Conservation (phyloP, 1,140 invertebrate species). For the Helicoverpa armigera region DNA sequence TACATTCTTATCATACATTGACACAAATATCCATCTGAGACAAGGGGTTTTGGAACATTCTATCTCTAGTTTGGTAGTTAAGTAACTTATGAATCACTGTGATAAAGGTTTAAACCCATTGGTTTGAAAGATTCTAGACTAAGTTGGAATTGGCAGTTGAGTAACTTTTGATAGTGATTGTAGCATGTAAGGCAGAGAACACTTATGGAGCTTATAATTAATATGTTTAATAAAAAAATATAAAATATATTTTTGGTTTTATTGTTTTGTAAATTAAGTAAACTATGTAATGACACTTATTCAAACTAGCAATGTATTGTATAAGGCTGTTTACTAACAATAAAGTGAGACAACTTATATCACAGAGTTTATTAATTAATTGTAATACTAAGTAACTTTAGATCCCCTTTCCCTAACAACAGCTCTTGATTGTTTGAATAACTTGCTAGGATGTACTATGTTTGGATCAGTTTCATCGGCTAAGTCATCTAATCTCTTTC, state of each 20-base stretch:
- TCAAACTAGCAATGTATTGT: conserved; percentile 5
- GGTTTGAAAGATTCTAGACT: conserved; percentile 40
- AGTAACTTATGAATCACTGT: conserved; percentile 51
- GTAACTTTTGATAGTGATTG: conserved; percentile 39
- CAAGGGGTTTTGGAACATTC: background rate
- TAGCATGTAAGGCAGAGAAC: conserved; percentile 43
- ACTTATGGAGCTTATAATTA: conserved; percentile 45
- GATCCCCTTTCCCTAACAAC: conserved; percentile 82
- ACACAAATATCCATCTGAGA: too few species aligned
- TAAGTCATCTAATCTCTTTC: conserved; percentile 87
- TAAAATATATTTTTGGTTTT: conserved; percentile 15
- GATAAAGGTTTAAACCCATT: conserved; percentile 56
- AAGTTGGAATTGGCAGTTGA: conserved; percentile 30
- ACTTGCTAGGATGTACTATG: conserved; percentile 68
- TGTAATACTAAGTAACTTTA: conserved; percentile 67
- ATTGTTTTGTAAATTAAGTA: conserved; percentile 22
- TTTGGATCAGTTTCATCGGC: conserved; percentile 83
- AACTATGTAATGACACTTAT: conserved; percentile 14
- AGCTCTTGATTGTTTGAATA: conserved; percentile 71
- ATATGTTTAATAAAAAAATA: conserved; percentile 49
- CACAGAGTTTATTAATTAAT: conserved; percentile 39
- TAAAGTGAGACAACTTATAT: conserved; percentile 39
- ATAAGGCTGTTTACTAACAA: conserved; percentile 24
- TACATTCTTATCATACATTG: too few species aligned
- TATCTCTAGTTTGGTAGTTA: conserved; percentile 1